Conservation (phyloP, 2,888 invertebrate species). For the Amblyteles armatorius region DNA sequence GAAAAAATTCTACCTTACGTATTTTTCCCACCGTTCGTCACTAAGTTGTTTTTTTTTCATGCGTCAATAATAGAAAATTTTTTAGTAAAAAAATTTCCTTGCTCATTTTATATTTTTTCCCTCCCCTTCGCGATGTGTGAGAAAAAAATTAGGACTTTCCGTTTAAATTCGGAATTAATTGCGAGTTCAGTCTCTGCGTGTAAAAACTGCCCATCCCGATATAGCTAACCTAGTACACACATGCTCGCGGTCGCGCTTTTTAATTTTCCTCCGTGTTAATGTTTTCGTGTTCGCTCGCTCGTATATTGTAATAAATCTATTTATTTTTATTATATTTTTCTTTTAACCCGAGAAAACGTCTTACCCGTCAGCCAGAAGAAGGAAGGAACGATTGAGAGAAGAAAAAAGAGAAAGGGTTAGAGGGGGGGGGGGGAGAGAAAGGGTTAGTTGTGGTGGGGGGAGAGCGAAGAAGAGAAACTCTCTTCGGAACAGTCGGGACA, state of each 20-base stretch:
- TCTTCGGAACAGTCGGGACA: constrained; percentile 56
- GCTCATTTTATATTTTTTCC: background rate
- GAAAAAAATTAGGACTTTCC: constrained; percentile 29
- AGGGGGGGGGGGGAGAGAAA: background rate
- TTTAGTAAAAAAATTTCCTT: constrained; percentile 6
- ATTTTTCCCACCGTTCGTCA: background rate
- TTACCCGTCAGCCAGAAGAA: constrained; percentile 23
- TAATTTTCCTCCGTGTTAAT: background rate
- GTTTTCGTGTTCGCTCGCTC: background rate
- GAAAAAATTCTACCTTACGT: constrained; percentile 27
- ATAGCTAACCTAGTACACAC: constrained; percentile 4
- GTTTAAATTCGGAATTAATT: constrained; percentile 8
- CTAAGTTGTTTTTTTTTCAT: background rate
- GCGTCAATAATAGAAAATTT: constrained; percentile 34
- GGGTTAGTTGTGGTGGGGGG: background rate
- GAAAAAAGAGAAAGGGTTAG: constrained; percentile 13
- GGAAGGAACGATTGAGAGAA: constrained; percentile 45
- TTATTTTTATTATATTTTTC: background rate
- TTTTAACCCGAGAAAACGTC: background rate
- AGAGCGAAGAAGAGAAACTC: constrained; percentile 44
- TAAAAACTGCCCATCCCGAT: background rate
- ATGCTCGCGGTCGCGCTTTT: background rate
- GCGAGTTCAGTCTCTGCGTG: constrained; percentile 27
- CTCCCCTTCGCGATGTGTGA: background rate
- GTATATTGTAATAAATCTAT: constrained; percentile 6